Conservation (phyloP, 1,140 invertebrate genomes). For the Epicauta chinensis region DNA sequence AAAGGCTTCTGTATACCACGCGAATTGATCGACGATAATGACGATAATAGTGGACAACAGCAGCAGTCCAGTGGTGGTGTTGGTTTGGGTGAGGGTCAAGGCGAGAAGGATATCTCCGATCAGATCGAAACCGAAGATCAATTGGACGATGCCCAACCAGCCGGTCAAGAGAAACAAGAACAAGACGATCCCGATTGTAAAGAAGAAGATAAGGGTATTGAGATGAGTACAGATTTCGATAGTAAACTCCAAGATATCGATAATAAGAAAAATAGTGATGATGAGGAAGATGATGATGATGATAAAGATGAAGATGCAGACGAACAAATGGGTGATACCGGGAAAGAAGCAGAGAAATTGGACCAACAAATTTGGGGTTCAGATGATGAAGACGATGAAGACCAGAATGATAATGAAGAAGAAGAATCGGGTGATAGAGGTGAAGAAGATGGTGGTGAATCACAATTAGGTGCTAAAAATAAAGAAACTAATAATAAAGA, state of each 20-base stretch:
- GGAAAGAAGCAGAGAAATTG: slow-evolving; percentile 70
- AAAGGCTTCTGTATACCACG: slow-evolving; percentile 94
- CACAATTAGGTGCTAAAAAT: slow-evolving; percentile 54
- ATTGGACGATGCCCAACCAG: slow-evolving; percentile 77
- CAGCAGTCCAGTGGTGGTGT: slow-evolving; percentile 59
- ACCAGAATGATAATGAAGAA: slow-evolving; percentile 60
- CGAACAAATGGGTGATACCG: slow-evolving; percentile 93
- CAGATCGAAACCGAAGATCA: slow-evolving; percentile 90
- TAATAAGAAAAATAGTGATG: slow-evolving; percentile 52
- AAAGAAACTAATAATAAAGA: slow-evolving; percentile 51
- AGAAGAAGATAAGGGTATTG: slow-evolving; percentile 89
- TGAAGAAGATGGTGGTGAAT: slow-evolving; percentile 42
- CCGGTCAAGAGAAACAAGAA: slow-evolving; percentile 63
- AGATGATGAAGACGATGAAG: slow-evolving; percentile 68
- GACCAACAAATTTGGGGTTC: slow-evolving; percentile 86
- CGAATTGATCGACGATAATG: slow-evolving; percentile 64
- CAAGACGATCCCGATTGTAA: slow-evolving; percentile 73
- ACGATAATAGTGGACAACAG: slow-evolving; percentile 52
- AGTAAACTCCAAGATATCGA: slow-evolving; percentile 76
- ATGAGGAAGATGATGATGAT: slow-evolving; percentile 58
- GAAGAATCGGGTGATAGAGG: slow-evolving; percentile 43
- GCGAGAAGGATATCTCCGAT: slow-evolving; percentile 92
- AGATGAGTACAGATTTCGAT: slow-evolving; percentile 92
- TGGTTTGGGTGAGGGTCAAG: slow-evolving; percentile 89
- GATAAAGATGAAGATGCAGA: slow-evolving; percentile 73